Evolutionary conservation across 2,797 vertebrate genomes (phyloP).

Genomic region (Tokudaia tokunoshimensis): DNA sequence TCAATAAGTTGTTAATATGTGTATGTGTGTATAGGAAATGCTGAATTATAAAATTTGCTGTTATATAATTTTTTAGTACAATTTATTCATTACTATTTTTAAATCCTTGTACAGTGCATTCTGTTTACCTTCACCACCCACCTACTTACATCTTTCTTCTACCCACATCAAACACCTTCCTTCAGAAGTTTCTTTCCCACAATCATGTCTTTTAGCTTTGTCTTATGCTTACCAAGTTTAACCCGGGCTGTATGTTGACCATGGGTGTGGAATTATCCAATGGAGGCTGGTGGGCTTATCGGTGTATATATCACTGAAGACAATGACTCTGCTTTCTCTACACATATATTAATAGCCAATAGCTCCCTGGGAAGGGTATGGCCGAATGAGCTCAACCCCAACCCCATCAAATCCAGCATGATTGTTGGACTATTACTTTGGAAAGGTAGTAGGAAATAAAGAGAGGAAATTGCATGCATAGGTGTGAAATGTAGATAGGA

Average conservation of each 20-base stretch:
- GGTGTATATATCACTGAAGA: not conserved
- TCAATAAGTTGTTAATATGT: not conserved
- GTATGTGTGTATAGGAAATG: not conserved
- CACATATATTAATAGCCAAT: not conserved
- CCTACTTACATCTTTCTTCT: too few relatives aligned
- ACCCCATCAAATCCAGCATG: not conserved
- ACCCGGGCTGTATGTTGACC: too few relatives aligned
- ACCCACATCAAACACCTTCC: not conserved
- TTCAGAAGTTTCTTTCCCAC: not conserved
- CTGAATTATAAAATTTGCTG: too few relatives aligned
- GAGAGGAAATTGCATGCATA: not conserved
- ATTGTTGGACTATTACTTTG: not conserved
- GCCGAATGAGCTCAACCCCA: not conserved
- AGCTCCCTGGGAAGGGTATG: not conserved
- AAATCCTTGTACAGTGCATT: not conserved
- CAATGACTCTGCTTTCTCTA: not conserved
- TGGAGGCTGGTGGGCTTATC: not conserved
- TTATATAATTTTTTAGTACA: not conserved
- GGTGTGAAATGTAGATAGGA: not conserved
- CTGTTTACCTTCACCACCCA: not conserved
- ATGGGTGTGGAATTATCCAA: not conserved
- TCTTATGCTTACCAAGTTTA: not conserved
- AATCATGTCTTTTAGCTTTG: not conserved
- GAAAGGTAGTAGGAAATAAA: not conserved
- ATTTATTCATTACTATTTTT: not conserved